Evolutionary conservation across 2,797 vertebrate genomes (phyloP).

Genomic region (Cottoperca gobio): DNA sequence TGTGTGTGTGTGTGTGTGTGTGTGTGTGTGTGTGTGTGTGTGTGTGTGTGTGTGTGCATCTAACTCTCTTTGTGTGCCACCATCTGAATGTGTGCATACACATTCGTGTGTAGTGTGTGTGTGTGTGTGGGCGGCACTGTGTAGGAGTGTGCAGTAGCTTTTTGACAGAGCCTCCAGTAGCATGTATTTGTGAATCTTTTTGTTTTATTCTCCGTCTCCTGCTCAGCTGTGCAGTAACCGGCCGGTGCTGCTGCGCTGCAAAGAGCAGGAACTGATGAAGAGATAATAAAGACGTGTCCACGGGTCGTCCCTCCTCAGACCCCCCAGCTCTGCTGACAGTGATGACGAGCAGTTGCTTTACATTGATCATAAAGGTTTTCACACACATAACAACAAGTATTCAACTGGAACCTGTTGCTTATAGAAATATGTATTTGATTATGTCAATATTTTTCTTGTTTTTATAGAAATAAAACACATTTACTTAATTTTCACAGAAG

Average conservation of each 20-base stretch:
- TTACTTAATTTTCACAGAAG: no score
- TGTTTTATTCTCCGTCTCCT: slow-evolving; percentile 77
- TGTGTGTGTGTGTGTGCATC: slow-evolving; percentile 45
- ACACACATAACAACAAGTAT: neutral
- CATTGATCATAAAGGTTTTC: neutral
- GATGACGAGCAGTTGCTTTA: neutral
- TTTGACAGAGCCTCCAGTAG: slow-evolving; percentile 82
- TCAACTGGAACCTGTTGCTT: neutral
- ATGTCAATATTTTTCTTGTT: no score
- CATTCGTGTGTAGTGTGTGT: slow-evolving; percentile 49
- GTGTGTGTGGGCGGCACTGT: slow-evolving; percentile 71
- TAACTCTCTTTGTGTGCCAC: slow-evolving; percentile 63
- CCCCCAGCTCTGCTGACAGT: neutral
- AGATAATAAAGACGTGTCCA: slow-evolving; percentile 35
- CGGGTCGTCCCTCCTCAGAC: slow-evolving; percentile 23
- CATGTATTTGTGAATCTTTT: slow-evolving; percentile 79
- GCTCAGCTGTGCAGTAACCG: slow-evolving; percentile 61
- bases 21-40: slow-evolving; percentile 44
- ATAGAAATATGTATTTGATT: slow-evolving; percentile 29
- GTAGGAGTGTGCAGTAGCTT: slow-evolving; percentile 81
- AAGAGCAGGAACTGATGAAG: slow-evolving; percentile 30
- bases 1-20: slow-evolving; percentile 58
- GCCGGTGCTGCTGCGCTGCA: slow-evolving; percentile 60
- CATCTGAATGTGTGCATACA: slow-evolving; percentile 65
- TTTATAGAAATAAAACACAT: no score